Evolutionary conservation across 2,888 invertebrate species (phyloP).

Genomic region (Diarsia dahlii): DNA sequence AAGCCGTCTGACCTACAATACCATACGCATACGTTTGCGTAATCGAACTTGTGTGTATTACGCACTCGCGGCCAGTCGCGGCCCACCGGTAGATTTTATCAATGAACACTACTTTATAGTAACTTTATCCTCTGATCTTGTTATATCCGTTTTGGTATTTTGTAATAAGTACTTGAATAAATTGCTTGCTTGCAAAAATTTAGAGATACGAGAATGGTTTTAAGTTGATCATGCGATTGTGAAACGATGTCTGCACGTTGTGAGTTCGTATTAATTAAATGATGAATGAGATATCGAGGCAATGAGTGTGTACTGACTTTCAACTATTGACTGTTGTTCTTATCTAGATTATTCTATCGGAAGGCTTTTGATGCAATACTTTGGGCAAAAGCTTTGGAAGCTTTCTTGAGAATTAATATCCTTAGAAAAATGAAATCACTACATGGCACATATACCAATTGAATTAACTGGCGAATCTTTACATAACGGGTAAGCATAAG

Average conservation of each 20-base stretch:
- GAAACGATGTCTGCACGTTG: conserved; percentile 13
- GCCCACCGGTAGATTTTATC: conserved; percentile 72
- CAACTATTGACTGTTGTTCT: neutral
- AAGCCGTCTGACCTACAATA: conserved; percentile 83
- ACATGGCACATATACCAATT: neutral
- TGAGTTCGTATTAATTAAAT: neutral
- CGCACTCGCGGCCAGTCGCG: conserved; percentile 61
- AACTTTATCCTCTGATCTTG: conserved; percentile 36
- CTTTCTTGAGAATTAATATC: neutral
- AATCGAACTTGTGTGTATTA: conserved; percentile 66
- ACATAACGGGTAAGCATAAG: neutral
- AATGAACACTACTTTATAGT: conserved; percentile 64
- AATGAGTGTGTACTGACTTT: neutral
- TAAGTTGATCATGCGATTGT: conserved; percentile 6
- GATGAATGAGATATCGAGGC: conserved; percentile 15
- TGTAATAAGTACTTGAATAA: conserved; percentile 20
- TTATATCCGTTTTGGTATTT: conserved; percentile 47
- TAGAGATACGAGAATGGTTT: conserved; percentile 1
- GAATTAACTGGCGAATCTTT: neutral
- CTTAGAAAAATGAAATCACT: neutral
- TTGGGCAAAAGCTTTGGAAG: neutral
- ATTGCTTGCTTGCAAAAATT: conserved; percentile 15
- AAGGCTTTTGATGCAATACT: neutral
- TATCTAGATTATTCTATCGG: neutral
- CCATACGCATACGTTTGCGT: conserved; percentile 75